Percentiles rank a stretch among this genome's conserved stretches.
phyloP scores from a whole-genome alignment of 2,113 vertebrate species.

The Prionailurus viverrinus region DNA sequence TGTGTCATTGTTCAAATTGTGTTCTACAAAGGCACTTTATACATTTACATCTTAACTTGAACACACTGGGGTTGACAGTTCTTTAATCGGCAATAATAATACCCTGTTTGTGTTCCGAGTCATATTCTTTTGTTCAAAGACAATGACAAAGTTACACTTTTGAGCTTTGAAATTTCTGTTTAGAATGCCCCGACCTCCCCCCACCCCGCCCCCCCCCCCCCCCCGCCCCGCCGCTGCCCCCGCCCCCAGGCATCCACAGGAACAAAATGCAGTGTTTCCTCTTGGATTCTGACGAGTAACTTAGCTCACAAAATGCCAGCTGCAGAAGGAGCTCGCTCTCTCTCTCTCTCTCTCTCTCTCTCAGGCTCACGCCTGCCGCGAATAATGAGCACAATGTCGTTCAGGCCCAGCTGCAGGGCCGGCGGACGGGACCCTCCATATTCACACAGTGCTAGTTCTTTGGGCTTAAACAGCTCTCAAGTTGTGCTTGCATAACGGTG shows the following conservation, averaged over 20 bases:
- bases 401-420: constrained; percentile 70
- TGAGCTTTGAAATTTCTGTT: constrained; percentile 22
- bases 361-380: background rate
- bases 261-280: constrained; percentile 74
- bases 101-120: background rate
- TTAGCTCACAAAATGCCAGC: constrained; percentile 69
- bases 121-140: background rate
- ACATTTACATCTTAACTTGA: background rate
- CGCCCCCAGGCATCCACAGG: background rate
- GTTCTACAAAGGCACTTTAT: fast-evolving
- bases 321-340: constrained; percentile 51
- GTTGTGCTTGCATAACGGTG: background rate
- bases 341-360: background rate
- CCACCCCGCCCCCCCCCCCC: background rate
- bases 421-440: background rate
- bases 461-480: background rate
- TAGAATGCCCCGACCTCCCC: background rate
- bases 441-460: constrained; percentile 24
- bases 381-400: constrained; percentile 71
- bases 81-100: background rate
- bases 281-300: constrained; percentile 12
- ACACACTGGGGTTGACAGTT: background rate
- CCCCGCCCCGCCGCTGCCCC: too few relatives aligned
- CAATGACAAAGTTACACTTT: background rate
- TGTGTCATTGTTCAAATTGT: background rate